Evolutionary conservation across 2,113 vertebrate genomes (phyloP), one percentile per base, ranked within the genome.

Genomic region (Malurus melanocephalus): DNA sequence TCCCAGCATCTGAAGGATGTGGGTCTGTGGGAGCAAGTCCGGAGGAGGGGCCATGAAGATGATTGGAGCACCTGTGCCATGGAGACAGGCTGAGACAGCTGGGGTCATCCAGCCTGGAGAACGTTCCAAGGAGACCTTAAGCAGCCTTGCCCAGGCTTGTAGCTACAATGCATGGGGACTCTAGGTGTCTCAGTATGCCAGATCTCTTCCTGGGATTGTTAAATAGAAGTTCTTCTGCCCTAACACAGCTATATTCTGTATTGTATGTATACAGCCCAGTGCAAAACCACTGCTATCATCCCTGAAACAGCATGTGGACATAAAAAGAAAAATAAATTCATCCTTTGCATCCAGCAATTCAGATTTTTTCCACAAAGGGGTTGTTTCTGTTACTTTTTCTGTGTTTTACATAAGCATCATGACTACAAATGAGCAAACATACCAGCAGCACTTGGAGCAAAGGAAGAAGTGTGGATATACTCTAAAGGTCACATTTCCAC

Each of bases 401-500:
- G 27, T 62, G 9, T 56, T 42, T 61, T 62, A 49, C 1, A 0
- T 40, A 53, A 78, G 19, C 28, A 60, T 23, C 78, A 67, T 1
- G 0, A 30, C 57, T 88, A 62, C 52, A 49, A 69, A 55, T 26
- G 27, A 80, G 40, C 43, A 77, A 88, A 78, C 35, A 84, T 51
- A 80, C 45, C 17, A 53, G 48, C 48, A 67, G 71, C 10, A 26
- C 46, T 38, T 33, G 75, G 62, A 94, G 55, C 53, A 51, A 67
- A 13, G 42, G 76, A 49, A 77, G 33, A 83, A 93, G 71, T 80
- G 46, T 80, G 90, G 75, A 85, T 48, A 0, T 21, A 48, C 28
- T 84, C 85, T 81, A 95, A 80, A 87, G 66, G 90, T 74, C 67
- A 69, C 24, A 43, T 80, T 96, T 94, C 83, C 71, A 95, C 80